A percentile compares a stretch with the other conserved stretches of the same genome.
These are phyloP conservation scores for Aphidoletes aphidimyza DNA, from an alignment of 2,888 invertebrate species.

Conservation along the genomic window DNA sequence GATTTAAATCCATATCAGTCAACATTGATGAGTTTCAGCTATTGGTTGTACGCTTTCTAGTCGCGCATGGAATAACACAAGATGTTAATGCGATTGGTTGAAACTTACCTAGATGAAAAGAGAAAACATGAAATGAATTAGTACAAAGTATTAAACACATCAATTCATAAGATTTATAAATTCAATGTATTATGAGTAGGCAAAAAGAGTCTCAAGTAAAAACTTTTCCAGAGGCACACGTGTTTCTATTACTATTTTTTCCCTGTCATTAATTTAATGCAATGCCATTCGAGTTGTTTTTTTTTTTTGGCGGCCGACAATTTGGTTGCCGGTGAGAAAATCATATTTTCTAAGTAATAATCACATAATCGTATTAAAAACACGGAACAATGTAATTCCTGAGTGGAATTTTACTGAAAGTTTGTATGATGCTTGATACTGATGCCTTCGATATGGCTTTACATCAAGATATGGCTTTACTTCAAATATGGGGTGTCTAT, in stretches of 20 bases:
- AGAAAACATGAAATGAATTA: neutral
- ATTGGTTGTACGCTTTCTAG: neutral
- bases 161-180: too few species aligned
- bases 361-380: neutral
- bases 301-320: neutral
- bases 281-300: neutral
- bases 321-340: neutral
- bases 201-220: too few species aligned
- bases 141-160: too few species aligned
- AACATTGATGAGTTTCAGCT: neutral
- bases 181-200: too few species aligned
- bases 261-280: neutral
- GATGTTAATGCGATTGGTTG: neutral
- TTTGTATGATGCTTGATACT: neutral
- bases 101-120: neutral
- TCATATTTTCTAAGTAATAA: neutral
- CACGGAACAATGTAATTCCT: neutral
- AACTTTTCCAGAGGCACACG: neutral
- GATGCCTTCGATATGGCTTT: neutral
- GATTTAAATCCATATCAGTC: neutral
- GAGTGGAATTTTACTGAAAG: neutral
- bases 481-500: too few species aligned
- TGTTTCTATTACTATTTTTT: neutral
- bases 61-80: neutral
- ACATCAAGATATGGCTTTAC: neutral